These are phyloP conservation scores for Gambusia affinis DNA, from an alignment of 2,113 vertebrate genomes.

Conservation along the genomic window DNA sequence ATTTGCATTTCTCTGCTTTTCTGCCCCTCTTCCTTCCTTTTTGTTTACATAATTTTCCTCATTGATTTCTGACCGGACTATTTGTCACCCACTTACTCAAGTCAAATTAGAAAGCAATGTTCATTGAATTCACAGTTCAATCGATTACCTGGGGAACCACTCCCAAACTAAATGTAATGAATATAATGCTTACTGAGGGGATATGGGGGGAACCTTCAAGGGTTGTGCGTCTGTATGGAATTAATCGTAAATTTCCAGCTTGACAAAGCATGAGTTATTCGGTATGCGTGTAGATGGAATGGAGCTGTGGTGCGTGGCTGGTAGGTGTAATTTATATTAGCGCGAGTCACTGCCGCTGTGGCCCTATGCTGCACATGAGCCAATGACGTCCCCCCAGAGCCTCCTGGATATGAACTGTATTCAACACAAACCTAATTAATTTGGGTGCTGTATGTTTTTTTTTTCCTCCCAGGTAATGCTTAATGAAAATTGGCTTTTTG, in stretches of 20 bases:
- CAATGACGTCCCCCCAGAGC: neutral
- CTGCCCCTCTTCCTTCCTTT: slow-evolving; percentile 1
- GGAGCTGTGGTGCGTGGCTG: slow-evolving; percentile 33
- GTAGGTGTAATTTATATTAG: slow-evolving; percentile 76
- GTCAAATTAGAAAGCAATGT: slow-evolving; percentile 75
- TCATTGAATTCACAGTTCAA: slow-evolving; percentile 68
- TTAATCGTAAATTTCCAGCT: slow-evolving; percentile 79
- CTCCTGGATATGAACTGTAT: neutral
- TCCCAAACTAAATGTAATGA: slow-evolving; percentile 72
- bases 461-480: slow-evolving; percentile 5
- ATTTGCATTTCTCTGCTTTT: slow-evolving; percentile 55
- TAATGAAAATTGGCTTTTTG: slow-evolving; percentile 1
- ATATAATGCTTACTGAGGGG: slow-evolving; percentile 68
- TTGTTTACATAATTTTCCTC: slow-evolving; percentile 70
- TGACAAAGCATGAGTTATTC: slow-evolving; percentile 76
- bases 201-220: slow-evolving; percentile 55
- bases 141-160: slow-evolving; percentile 59
- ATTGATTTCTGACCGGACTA: slow-evolving; percentile 77
- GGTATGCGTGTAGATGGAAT: slow-evolving; percentile 53
- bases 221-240: slow-evolving; percentile 71
- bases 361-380: slow-evolving; percentile 17
- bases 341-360: slow-evolving; percentile 60
- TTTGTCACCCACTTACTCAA: slow-evolving; percentile 82
- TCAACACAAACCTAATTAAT: neutral
- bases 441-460: slow-evolving; percentile 30